These are phyloP conservation scores for Gibbula magus DNA, from an alignment of 2,888 invertebrate genomes.

Conservation along the genomic window DNA sequence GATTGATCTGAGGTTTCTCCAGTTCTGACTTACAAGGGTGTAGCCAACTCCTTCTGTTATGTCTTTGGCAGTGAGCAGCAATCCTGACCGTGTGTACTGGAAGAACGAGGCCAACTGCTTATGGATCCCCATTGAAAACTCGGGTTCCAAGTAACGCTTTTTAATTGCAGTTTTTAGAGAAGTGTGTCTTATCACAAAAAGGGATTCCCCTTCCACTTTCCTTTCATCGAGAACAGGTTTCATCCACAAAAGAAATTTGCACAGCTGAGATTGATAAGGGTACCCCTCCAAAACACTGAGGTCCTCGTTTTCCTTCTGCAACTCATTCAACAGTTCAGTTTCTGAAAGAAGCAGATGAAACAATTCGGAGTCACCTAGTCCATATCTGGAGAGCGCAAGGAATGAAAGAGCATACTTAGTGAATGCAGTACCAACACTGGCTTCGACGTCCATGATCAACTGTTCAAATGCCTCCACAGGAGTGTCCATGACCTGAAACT, in stretches of 20 bases:
- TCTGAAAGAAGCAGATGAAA: constrained; percentile 39
- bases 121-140: constrained; percentile 36
- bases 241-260: constrained; percentile 32
- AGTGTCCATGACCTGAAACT: constrained; percentile 22
- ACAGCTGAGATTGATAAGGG: constrained; percentile 42
- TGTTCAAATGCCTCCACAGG: constrained; percentile 31
- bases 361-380: constrained; percentile 42
- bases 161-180: constrained; percentile 29
- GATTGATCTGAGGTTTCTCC: constrained; percentile 42
- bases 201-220: constrained; percentile 43
- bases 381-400: constrained; percentile 36
- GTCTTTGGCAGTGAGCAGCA: constrained; percentile 40
- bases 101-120: constrained; percentile 41
- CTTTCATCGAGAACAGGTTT: constrained; percentile 33
- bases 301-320: constrained; percentile 37
- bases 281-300: constrained; percentile 44
- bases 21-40: constrained; percentile 36
- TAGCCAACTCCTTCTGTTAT: constrained; percentile 36
- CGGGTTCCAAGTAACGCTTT: constrained; percentile 33
- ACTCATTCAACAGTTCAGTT: constrained; percentile 35
- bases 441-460: constrained; percentile 35
- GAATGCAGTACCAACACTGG: constrained; percentile 35
- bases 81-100: constrained; percentile 39
- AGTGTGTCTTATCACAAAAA: constrained; percentile 28
- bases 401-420: constrained; percentile 37